Evolutionary conservation across 2,888 invertebrate species (phyloP), one percentile per base, ranked within the genome.

Genomic region (Zaprionus lineosus): DNA sequence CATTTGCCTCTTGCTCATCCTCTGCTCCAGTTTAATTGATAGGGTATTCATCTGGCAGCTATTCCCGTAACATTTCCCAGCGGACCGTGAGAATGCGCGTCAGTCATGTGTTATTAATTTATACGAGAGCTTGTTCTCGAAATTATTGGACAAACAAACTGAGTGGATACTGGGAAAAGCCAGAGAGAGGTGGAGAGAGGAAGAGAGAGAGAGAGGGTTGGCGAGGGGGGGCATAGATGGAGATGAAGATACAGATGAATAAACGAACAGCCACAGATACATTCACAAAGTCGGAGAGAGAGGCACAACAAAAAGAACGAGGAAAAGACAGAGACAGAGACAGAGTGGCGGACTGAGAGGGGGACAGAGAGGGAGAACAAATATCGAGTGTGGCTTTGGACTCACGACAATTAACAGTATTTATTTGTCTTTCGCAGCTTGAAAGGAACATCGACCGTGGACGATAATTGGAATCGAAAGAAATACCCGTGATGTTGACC

Each of bases 41-140:
- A 59, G 58, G 21, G 56, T 51, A 52, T 62, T 50, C 55, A 56
- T 36, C 40, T 29, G n/a, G 44, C 9, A 15, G 46, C 34, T 19
- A 39, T 55, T 21, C 29, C 8, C 37, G 39, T 28, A 56, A 21
- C 37, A 33, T 26, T 73, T 72, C 33, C 43, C 55, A 41, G 28
- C 36, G 14, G 21, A 77, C 74, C 82, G 78, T 77, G 72, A 64
- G 85, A 83, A 64, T 55, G 19, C 50, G 36, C 16, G 51, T 21
- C 41, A 70, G 60, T 67, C 77, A 78, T 78, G 79, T 82, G 78
- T 48, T 78, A 77, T 84, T 77, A 64, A 78, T 77, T 84, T 61
- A 66, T 53, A 58, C 48, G 40, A 43, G 36, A 41, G 24, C 37
- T 50, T 11, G 33, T 28, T 31, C 5, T 46, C 58, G 18, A 67